Evolutionary conservation across 2,888 invertebrate genomes (phyloP), one percentile per base, ranked within the genome.

Genomic region (Catocala sponsa): DNA sequence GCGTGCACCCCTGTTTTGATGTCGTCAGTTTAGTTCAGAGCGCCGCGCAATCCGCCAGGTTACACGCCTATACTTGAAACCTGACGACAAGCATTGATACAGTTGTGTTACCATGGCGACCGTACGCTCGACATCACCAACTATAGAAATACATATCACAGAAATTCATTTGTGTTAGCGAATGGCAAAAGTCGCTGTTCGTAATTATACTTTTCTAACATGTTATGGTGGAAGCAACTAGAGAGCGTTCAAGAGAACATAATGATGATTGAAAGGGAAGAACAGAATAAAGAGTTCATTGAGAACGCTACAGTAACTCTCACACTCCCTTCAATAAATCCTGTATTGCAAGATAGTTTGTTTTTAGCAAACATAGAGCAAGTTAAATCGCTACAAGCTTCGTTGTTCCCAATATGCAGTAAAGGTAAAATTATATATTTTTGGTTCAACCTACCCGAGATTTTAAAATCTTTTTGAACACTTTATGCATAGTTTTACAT

Each of bases 311-410:
- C 92, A 43, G 79, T 94, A 56, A 92, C 91, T 32, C 73, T 94
- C 9, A 81, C 89, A 13, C 81, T 92, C 33, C 92, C 92, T 12
- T 83, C 85, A 25, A 89, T 89, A 76, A 88, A 91, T 72, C 90
- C 91, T 51, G 85, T 91, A 63, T 79, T 92, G 65, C 88, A 91
- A 79, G 91, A 93, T 70, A 89, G 91, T 82, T 81, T 92, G 56
- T 84, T 93, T 67, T 85, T 92, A 79, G 86, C 92, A 42, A 91
- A 91, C 81, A 73, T 93, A 83, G 91, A 95, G 73, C 95, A 93
- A 87, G 96, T 97, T 44, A 96, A 95, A 86, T 94, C 95, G 62
- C 92, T 97, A 63, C 97, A 97, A 87, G 96, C 96, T 52, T 94
- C 95, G 55, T 89, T 97, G 61, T 97, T 97, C 86, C 97, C 97